A percentile compares a stretch with the other conserved stretches of the same genome.
Conservation (phyloP, 2,113 vertebrate genomes). For the Ceyx melanurus region DNA sequence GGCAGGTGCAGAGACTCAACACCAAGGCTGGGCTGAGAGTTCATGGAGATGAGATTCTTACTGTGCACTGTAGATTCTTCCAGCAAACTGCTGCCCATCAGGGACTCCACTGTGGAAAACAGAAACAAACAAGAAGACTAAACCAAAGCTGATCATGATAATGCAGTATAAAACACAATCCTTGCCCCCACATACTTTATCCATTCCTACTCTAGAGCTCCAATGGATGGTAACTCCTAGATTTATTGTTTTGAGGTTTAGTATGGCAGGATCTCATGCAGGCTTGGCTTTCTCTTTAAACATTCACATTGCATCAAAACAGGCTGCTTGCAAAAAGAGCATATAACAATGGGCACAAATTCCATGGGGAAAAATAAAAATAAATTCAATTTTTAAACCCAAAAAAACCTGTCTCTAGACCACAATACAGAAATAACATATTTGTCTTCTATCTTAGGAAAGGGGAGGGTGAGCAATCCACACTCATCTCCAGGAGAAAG, state of each 20-base stretch:
- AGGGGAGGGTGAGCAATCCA: neutral
- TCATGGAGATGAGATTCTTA: conserved; percentile 87
- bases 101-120: conserved; percentile 79
- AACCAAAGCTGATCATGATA: neutral
- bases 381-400: neutral
- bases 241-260: neutral
- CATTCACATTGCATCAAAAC: neutral
- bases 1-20: conserved; percentile 89
- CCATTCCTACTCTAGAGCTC: neutral
- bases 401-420: neutral
- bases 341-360: neutral
- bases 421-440: neutral
- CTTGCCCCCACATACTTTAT: neutral
- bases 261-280: neutral
- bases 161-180: neutral
- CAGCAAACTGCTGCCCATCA: conserved; percentile 92
- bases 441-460: neutral
- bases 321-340: neutral
- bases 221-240: neutral
- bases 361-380: neutral
- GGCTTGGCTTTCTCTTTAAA: neutral
- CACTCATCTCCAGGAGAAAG: neutral
- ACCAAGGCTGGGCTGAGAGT: conserved; percentile 77
- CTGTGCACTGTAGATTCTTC: conserved; percentile 85
- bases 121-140: neutral